A percentile compares a stretch with the other conserved stretches of the same genome.
phyloP scores from a whole-genome alignment of 2,113 vertebrate species.

The Suricata suricatta region DNA sequence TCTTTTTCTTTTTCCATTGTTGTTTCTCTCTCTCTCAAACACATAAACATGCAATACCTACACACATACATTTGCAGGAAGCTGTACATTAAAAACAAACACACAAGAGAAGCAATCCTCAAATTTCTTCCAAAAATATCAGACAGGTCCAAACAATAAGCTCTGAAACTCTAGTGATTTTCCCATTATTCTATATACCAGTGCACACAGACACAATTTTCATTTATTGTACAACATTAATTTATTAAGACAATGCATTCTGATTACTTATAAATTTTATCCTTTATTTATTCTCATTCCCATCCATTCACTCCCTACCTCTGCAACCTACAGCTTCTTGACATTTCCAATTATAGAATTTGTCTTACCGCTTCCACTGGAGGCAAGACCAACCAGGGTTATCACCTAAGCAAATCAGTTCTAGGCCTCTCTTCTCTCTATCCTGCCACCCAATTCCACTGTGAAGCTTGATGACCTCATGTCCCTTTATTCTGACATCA shows the following conservation, averaged over 20 bases:
- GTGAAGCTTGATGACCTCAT: not conserved
- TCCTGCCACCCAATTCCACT: not conserved
- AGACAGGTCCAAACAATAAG: not conserved
- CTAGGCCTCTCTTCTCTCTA: not conserved
- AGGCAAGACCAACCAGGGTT: not conserved
- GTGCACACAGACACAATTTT: not conserved
- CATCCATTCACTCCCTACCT: not conserved
- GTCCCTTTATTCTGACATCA: not conserved
- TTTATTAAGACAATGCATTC: not conserved
- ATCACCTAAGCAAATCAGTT: not conserved
- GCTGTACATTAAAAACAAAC: not conserved
- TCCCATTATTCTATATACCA: not conserved
- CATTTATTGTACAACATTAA: not conserved
- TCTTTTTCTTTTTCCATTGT: not conserved
- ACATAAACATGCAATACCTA: not conserved
- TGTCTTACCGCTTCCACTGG: not conserved
- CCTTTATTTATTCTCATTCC: not conserved
- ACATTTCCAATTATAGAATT: not conserved
- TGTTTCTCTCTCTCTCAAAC: not conserved
- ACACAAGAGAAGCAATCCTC: not conserved
- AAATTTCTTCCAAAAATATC: not conserved
- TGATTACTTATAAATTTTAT: not conserved
- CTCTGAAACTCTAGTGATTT: not conserved
- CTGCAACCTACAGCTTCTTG: not conserved
- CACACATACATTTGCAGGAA: not conserved